Evolutionary conservation across 2,888 invertebrate species (phyloP), one percentile per base, ranked within the genome.

Genomic region (Odontocolon sp.): DNA sequence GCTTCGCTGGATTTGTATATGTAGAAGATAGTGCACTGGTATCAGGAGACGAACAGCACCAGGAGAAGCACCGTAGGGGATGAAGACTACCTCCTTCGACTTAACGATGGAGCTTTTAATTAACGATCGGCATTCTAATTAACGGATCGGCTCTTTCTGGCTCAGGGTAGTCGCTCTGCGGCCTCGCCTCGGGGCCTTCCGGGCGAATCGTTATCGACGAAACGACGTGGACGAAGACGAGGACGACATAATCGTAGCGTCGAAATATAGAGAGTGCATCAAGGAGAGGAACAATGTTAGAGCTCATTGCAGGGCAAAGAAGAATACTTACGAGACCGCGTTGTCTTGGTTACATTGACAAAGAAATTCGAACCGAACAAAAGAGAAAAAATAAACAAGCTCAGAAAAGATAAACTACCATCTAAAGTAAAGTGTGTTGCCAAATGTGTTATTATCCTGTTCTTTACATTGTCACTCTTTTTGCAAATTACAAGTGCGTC

Each of bases 121-220:
- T 86, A 88, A 87, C 83, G 84, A 85, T 85, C 81, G 84, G 80
- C 79, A 85, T 84, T 83, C 82, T 86, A 84, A 87, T 87, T 85
- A 87, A 84, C 80, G 83, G 81, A 69, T 64, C 56, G 74, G 18
- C 63, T 38, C 36, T 52, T 45, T 23, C 23, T 28, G 28, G 33
- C 45, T 52, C 14, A 45, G 45, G 6, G 8, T 3, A 9, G 42
- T 18, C 31, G 14, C 14, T 52, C 26, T 45, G 40, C 33, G 16
- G 50, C 36, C 33, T 14, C 21, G 31, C 6, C 23, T 11, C 4
- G 56, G 9, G 2, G 57, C 21, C 21, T 64, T 52, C 26, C 59
- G 11, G 52, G 75, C 75, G 79, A 81, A 84, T 83, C 83, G 82
- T 82, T 86, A 85, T 86, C 81, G 81, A 84, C 80, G 36, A 33